These are phyloP conservation scores for Melangyna quadrimaculata DNA, from an alignment of 2,888 invertebrate genomes.

Conservation along the genomic window DNA sequence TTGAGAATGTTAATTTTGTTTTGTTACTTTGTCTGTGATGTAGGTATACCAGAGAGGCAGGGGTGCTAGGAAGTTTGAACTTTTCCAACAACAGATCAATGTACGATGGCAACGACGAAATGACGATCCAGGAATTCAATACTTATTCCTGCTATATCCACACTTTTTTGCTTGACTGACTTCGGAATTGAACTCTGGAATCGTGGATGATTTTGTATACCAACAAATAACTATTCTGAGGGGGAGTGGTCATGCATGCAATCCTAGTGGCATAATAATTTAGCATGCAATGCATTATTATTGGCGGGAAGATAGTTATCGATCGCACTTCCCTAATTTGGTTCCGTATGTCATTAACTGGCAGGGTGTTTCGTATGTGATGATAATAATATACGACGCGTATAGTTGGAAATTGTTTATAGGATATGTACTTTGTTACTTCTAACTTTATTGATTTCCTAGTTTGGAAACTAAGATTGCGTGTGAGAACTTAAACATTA, in stretches of 20 bases:
- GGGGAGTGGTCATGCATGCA: slow-evolving; percentile 60
- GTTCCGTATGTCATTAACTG: slow-evolving; percentile 65
- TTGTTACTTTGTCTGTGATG: background rate
- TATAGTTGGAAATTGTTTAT: slow-evolving; percentile 36
- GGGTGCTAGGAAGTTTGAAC: slow-evolving; percentile 35
- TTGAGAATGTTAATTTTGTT: slow-evolving; percentile 61
- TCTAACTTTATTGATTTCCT: slow-evolving; percentile 37
- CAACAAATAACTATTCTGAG: background rate
- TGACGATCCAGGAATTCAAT: slow-evolving; percentile 27
- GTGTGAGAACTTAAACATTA: slow-evolving; percentile 46
- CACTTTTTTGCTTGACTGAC: slow-evolving; percentile 45
- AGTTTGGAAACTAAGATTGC: slow-evolving; percentile 38
- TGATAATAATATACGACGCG: slow-evolving; percentile 23
- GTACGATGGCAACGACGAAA: background rate
- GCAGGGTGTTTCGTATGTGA: slow-evolving; percentile 41
- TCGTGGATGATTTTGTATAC: background rate
- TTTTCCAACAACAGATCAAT: slow-evolving; percentile 36
- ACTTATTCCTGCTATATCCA: background rate
- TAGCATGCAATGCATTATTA: slow-evolving; percentile 56
- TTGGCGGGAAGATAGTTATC: slow-evolving; percentile 58
- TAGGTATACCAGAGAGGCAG: too few species aligned
- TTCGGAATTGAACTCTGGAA: slow-evolving; percentile 35
- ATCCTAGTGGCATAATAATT: slow-evolving; percentile 47
- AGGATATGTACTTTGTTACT: background rate
- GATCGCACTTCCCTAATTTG: slow-evolving; percentile 70